phyloP scores from a whole-genome alignment of 2,797 vertebrate genomes.

The Hippocampus kuda region DNA sequence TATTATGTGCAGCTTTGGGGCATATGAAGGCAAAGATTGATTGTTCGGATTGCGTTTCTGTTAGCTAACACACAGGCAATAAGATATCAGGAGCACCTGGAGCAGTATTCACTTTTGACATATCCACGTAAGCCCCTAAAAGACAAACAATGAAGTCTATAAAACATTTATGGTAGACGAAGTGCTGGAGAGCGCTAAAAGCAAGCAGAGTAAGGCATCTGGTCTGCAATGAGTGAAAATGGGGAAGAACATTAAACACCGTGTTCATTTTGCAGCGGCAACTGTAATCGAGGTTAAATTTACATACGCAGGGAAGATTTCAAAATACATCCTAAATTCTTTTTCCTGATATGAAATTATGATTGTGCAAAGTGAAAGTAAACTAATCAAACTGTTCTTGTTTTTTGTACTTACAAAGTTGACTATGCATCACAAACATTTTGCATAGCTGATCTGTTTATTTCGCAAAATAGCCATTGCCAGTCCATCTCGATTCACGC shows the following conservation, averaged over 20 bases:
- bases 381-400: neutral
- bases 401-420: neutral
- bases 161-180: conserved; percentile 61
- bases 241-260: conserved; percentile 2
- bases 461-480: conserved; percentile 17
- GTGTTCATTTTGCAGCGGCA: neutral
- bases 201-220: conserved; percentile 31
- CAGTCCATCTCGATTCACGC: too few species aligned
- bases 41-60: conserved; percentile 58
- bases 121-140: conserved; percentile 44
- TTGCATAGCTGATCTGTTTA: conserved; percentile 11
- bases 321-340: neutral
- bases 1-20: conserved; percentile 57
- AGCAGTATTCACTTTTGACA: conserved; percentile 54
- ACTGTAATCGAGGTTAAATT: conserved; percentile 10
- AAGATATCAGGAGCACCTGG: conserved; percentile 60
- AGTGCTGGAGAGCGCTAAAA: conserved; percentile 45
- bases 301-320: conserved; percentile 1
- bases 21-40: conserved; percentile 64
- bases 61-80: conserved; percentile 63
- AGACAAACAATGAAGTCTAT: conserved; percentile 60
- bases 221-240: conserved; percentile 36
- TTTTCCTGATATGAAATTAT: neutral
- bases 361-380: neutral
- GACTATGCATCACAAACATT: conserved; percentile 12